phyloP scores from a whole-genome alignment of 2,797 vertebrate species.

The Aplochiton taeniatus region DNA sequence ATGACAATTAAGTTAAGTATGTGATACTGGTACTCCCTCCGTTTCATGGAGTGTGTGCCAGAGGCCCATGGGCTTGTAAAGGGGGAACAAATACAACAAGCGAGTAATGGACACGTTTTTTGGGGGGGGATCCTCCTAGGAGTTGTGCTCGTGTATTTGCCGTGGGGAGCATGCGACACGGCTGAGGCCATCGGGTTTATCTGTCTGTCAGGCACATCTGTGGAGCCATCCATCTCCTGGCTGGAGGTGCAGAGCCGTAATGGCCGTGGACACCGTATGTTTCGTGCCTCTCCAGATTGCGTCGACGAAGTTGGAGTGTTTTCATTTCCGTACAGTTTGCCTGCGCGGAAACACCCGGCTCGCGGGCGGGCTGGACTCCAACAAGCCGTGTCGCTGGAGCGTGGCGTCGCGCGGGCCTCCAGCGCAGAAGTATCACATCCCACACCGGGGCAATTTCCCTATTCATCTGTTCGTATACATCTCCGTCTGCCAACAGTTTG shows the following conservation, averaged over 20 bases:
- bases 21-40: too few species aligned
- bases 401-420: not conserved
- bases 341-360: constrained; percentile 39
- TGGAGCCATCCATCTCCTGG: constrained; percentile 64
- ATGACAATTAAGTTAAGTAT: too few species aligned
- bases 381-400: constrained; percentile 13
- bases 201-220: constrained; percentile 64
- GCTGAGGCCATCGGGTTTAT: constrained; percentile 56
- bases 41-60: too few species aligned
- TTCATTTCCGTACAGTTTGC: constrained; percentile 62
- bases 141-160: constrained; percentile 39
- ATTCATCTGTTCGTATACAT: constrained; percentile 38
- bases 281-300: constrained; percentile 59
- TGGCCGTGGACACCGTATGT: constrained; percentile 60
- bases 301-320: constrained; percentile 66
- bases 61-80: too few species aligned
- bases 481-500: constrained; percentile 16
- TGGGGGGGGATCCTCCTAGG: too few species aligned
- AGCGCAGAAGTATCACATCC: constrained; percentile 11
- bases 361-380: constrained; percentile 40
- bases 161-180: constrained; percentile 43
- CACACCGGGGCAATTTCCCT: constrained; percentile 29
- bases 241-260: constrained; percentile 53
- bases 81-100: too few species aligned
- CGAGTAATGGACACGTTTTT: too few species aligned